Percentiles rank a stretch among this genome's conserved stretches.
Evolutionary conservation across 2,888 invertebrate genomes (phyloP).

Genomic region (Busseola fusca): DNA sequence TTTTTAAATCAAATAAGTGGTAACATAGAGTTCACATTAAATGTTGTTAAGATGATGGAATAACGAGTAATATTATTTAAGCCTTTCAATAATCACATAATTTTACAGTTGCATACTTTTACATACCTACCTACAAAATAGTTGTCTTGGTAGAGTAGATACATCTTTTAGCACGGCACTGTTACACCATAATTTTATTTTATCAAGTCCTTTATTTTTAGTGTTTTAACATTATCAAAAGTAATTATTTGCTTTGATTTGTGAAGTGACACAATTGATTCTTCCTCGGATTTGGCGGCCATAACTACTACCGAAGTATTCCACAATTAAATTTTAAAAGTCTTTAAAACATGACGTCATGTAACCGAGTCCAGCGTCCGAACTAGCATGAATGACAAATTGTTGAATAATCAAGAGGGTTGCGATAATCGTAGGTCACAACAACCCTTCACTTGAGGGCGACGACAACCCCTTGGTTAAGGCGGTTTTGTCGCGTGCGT

Average conservation of each 20-base stretch:
- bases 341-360: conserved; percentile 38
- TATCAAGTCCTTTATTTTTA: background rate
- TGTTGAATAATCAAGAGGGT: conserved; percentile 79
- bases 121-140: background rate
- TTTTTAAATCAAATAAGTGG: background rate
- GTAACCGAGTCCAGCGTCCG: conserved; percentile 53
- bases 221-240: background rate
- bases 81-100: background rate
- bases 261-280: background rate
- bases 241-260: background rate
- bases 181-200: background rate
- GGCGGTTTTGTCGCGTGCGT: conserved; percentile 78
- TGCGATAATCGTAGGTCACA: conserved; percentile 70
- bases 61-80: background rate
- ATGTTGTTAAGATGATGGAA: background rate
- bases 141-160: background rate
- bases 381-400: conserved; percentile 73
- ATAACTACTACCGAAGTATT: no score
- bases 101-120: background rate
- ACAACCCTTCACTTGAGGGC: conserved; percentile 75
- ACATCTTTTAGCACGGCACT: no score
- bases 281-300: background rate
- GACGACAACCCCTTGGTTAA: conserved; percentile 70
- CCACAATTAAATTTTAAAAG: background rate
- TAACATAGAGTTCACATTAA: background rate